Evolutionary conservation across 2,113 vertebrate species (phyloP), one percentile per base, ranked within the genome.

Genomic region (Entomyzon cyanotis): DNA sequence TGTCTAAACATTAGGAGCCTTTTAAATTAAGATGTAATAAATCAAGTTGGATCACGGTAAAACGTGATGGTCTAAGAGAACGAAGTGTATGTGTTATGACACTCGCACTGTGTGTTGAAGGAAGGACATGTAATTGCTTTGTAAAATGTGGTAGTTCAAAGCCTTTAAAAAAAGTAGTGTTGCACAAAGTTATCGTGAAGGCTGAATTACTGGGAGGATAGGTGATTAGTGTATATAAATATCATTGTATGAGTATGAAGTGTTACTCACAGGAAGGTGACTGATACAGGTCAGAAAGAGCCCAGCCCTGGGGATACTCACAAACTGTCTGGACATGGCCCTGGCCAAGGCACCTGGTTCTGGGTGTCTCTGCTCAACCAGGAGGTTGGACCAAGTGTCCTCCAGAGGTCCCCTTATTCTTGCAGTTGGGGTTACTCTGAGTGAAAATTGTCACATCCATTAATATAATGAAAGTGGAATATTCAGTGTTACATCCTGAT

Each of bases 191-290:
- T 86, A 22, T 37, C 16, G 9, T 27, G n/a, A 58, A 30, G 14
- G 25, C 15, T 47, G 15, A 6, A 17, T 55, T 84, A 15, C 19
- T 52, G 37, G 35, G n/a, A 50, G 11, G 8, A 7, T 9, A 56
- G 19, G 17, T 62, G 10, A 20, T 41, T 55, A 18, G 20, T 56
- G 5, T 71, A 2, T 67, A 9, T 50, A 62, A 75, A 33, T 58
- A 35, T 3, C 2, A 8, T 2, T 0, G 5, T 52, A 3, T 28
- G 11, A 20, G 7, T 24, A n/a, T 73, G 18, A 55, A 20, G 9
- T 58, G 12, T 46, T 74, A 23, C 18, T 82, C 3, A 4, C 2
- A 30, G 24, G 11, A 15, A 71, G 30, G 44, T 59, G 19, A 22
- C 13, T 60, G 28, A 5, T 16, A 31, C 7, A 50, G 30, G 16